A percentile compares a stretch with the other conserved stretches of the same genome.
These are phyloP conservation scores for Lethenteron reissneri DNA, from an alignment of 2,113 vertebrate species.

Conservation along the genomic window DNA sequence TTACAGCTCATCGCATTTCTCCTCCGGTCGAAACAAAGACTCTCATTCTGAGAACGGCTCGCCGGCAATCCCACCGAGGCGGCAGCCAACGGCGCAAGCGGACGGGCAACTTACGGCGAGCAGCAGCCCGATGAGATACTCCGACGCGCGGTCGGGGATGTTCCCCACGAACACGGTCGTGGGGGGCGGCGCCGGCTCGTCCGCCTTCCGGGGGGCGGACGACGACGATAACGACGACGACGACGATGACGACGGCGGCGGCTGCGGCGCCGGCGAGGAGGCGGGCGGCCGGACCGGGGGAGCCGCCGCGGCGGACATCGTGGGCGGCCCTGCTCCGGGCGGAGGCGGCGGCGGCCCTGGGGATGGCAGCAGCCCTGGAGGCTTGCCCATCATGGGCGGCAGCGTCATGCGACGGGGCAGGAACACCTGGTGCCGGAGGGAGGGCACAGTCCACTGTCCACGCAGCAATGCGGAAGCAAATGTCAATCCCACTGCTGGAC, in stretches of 20 bases:
- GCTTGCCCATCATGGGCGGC: slow-evolving; percentile 1
- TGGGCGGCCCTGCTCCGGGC: neutral
- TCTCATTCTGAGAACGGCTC: no score
- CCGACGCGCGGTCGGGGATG: slow-evolving; percentile 93
- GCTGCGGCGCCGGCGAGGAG: neutral
- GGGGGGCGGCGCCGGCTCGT: slow-evolving; percentile 31
- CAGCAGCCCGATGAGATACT: slow-evolving; percentile 89
- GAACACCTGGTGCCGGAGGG: neutral
- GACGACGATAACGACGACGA: neutral
- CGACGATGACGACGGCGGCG: neutral
- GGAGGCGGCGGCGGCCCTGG: neutral
- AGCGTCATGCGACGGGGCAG: neutral
- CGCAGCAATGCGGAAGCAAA: no score
- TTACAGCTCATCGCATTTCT: no score
- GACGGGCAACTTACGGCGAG: slow-evolving; percentile 47
- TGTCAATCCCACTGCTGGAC: no score
- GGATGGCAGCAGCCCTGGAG: neutral
- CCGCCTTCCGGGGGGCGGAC: neutral
- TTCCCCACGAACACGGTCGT: slow-evolving; percentile 97
- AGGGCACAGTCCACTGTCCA: no score
- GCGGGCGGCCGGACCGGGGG: neutral
- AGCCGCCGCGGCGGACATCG: no score
- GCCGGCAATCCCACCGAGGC: no score
- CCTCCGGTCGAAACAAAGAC: no score
- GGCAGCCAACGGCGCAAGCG: no score